Percentiles rank a stretch among this genome's conserved stretches.
Conservation (phyloP, 2,888 invertebrate genomes). For the Drosophila mulleri region DNA sequence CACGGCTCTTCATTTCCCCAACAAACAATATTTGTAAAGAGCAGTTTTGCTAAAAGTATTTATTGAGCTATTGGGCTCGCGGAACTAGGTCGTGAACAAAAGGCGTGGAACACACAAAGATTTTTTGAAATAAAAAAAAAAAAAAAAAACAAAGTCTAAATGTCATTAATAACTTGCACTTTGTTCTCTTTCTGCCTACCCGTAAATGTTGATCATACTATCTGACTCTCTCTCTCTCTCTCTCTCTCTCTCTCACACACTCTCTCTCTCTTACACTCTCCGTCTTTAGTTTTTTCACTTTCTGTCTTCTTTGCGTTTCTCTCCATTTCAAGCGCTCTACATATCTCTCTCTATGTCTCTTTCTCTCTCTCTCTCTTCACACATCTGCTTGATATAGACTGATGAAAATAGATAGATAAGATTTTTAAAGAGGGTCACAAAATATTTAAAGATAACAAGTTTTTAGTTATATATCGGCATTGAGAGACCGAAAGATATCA, state of each 20-base stretch:
- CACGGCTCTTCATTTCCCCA: neutral
- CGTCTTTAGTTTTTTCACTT: too few relatives aligned
- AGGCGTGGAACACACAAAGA: neutral
- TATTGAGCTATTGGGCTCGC: neutral
- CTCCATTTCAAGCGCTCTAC: neutral
- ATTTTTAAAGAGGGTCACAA: neutral
- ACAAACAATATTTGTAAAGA: constrained; percentile 4
- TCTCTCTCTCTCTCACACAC: neutral
- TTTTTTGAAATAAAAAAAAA: neutral
- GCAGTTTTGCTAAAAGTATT: neutral
- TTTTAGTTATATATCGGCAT: too few relatives aligned
- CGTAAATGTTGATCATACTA: neutral
- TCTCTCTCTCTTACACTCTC: too few relatives aligned
- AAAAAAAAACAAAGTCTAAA: neutral
- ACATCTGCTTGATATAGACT: neutral
- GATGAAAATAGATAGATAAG: neutral
- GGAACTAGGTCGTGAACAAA: neutral
- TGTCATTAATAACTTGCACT: neutral
- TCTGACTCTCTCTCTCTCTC: too few relatives aligned
- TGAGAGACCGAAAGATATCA: too few relatives aligned
- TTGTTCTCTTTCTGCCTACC: neutral
- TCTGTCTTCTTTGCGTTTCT: neutral
- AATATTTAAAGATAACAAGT: neutral
- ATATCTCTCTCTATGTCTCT: neutral
- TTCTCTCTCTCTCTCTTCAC: neutral